Conservation (phyloP, 1,140 invertebrate genomes). For the Cotesia typhae region DNA sequence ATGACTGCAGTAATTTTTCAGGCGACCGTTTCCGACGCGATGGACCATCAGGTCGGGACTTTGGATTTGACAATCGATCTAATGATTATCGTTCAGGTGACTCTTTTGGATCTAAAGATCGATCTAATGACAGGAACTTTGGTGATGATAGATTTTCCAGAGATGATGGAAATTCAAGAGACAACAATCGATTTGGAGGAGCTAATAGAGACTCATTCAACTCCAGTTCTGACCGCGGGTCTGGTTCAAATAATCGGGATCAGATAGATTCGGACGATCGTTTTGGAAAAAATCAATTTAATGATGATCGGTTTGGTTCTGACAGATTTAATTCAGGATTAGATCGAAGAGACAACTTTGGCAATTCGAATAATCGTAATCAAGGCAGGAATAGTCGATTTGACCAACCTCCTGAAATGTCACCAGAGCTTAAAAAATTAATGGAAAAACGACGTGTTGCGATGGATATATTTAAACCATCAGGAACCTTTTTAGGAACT, state of each 20-base stretch:
- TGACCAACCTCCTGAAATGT: conserved; percentile 44
- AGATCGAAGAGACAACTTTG: conserved; percentile 45
- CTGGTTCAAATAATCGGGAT: conserved; percentile 35
- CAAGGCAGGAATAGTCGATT: conserved; percentile 46
- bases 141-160: conserved; percentile 24
- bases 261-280: conserved; percentile 34
- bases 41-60: conserved; percentile 18
- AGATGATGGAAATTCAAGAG: conserved; percentile 38
- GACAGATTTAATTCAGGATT: conserved; percentile 48
- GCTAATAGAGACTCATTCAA: conserved; percentile 43
- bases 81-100: conserved; percentile 43
- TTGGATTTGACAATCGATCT: conserved; percentile 25
- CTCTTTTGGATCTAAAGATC: conserved; percentile 42
- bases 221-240: conserved; percentile 40
- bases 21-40: conserved; percentile 29
- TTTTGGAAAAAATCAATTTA: conserved; percentile 33
- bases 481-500: conserved; percentile 48
- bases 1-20: conserved; percentile 23
- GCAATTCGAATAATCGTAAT: conserved; percentile 29
- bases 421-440: conserved; percentile 59
- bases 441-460: conserved; percentile 61
- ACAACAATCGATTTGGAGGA: conserved; percentile 43
- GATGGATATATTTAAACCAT: conserved; percentile 58
- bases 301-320: conserved; percentile 34
- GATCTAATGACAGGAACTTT: conserved; percentile 34